Evolutionary conservation across 1,140 invertebrate species (phyloP).

Genomic region (Drosophila setifemur): DNA sequence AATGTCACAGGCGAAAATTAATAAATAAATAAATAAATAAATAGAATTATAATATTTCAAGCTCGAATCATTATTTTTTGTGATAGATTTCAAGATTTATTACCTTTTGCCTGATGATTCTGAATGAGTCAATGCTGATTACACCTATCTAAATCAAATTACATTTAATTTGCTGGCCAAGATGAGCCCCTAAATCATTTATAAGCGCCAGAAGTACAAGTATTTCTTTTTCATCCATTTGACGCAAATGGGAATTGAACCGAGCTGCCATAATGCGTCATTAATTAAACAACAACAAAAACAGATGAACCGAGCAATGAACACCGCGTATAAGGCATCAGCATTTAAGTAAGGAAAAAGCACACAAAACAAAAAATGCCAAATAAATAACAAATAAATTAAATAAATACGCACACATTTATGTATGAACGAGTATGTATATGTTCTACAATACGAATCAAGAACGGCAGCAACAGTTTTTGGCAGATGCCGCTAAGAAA

Average conservation of each 20-base stretch:
- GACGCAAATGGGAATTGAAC: slow-evolving; percentile 55
- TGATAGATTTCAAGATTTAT: too few species aligned
- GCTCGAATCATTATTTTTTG: too few species aligned
- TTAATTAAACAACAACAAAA: slow-evolving; percentile 67
- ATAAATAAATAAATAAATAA: too few species aligned
- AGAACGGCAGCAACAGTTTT: slow-evolving; percentile 44
- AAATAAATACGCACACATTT: slow-evolving; percentile 57
- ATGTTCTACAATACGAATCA: slow-evolving; percentile 4
- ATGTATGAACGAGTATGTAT: background rate
- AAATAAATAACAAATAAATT: slow-evolving; percentile 79
- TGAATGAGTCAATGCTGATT: background rate
- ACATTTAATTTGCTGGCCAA: background rate
- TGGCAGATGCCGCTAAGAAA: slow-evolving; percentile 53
- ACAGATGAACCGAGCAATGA: slow-evolving; percentile 40
- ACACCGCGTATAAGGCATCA: slow-evolving; percentile 37
- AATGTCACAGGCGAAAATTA: too few species aligned
- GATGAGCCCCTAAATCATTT: slow-evolving; percentile 17
- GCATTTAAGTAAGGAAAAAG: slow-evolving; percentile 28
- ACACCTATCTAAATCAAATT: background rate
- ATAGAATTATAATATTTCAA: too few species aligned
- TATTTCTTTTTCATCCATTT: slow-evolving; percentile 38
- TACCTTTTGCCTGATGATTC: too few species aligned
- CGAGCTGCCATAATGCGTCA: slow-evolving; percentile 60
- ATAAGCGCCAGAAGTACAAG: slow-evolving; percentile 25
- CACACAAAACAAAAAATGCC: slow-evolving; percentile 42